phyloP scores from a whole-genome alignment of 2,888 invertebrate species.

The Rotaria sp. region DNA sequence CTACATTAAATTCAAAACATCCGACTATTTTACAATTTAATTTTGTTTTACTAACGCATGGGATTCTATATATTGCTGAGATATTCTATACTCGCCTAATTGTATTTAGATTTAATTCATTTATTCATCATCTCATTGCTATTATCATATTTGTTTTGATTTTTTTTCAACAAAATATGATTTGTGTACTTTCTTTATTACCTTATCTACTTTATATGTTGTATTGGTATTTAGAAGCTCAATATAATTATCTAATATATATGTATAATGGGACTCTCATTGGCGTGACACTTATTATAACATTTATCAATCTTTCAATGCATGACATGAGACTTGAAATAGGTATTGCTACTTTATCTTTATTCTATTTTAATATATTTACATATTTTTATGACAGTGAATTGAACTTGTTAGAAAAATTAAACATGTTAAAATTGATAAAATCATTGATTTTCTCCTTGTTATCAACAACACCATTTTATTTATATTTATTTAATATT shows the following conservation, averaged over 20 bases:
- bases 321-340: neutral
- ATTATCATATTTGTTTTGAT: neutral
- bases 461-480: neutral
- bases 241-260: neutral
- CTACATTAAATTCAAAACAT: neutral
- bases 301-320: neutral
- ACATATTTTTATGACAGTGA: neutral
- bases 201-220: neutral
- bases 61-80: neutral
- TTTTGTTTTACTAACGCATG: neutral
- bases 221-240: neutral
- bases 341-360: neutral
- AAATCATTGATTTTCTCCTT: neutral
- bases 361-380: neutral
- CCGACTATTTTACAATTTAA: neutral
- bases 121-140: neutral
- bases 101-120: neutral
- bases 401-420: neutral
- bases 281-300: neutral
- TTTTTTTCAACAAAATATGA: neutral
- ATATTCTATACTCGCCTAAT: neutral
- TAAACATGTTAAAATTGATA: neutral
- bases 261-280: neutral
- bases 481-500: neutral
- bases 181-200: neutral